These are phyloP conservation scores for Thamnaconus septentrionalis DNA, from an alignment of 2,113 vertebrate genomes.

Conservation along the genomic window DNA sequence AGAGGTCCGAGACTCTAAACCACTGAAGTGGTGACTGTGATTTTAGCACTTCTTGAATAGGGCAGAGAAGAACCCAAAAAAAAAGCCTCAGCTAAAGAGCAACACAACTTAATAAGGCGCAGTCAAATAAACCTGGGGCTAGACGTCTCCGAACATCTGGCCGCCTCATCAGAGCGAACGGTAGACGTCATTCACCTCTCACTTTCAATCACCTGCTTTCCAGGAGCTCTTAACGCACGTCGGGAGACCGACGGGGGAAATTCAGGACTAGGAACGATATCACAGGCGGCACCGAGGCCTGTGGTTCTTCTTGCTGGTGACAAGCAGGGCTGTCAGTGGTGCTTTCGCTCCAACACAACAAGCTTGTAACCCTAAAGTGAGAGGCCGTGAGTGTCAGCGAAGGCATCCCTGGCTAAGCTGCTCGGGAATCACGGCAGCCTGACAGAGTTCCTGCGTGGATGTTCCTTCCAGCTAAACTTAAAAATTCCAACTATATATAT, in stretches of 20 bases:
- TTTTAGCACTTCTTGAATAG: too few relatives aligned
- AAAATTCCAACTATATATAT: not conserved
- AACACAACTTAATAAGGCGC: too few relatives aligned
- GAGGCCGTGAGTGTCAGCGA: not conserved
- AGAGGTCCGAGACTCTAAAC: not conserved
- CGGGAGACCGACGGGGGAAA: conserved; percentile 2
- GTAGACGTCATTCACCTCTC: conserved; percentile 5
- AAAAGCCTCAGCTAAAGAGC: too few relatives aligned
- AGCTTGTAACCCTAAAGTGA: not conserved
- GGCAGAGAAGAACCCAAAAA: too few relatives aligned
- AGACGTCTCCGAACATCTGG: conserved; percentile 11
- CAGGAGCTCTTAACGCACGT: not conserved
- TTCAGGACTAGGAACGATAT: not conserved
- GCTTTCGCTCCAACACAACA: not conserved
- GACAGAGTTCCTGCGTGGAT: too few relatives aligned
- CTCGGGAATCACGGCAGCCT: too few relatives aligned
- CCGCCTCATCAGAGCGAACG: conserved; percentile 7
- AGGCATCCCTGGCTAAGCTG: too few relatives aligned
- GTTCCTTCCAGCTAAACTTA: not conserved
- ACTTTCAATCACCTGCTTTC: conserved; percentile 2
- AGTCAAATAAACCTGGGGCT: not conserved
- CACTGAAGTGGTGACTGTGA: too few relatives aligned
- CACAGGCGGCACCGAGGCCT: not conserved
- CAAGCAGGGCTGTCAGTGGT: not conserved
- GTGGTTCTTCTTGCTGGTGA: not conserved